Conservation (phyloP, 1,140 invertebrate species). For the Aplysia californica region DNA sequence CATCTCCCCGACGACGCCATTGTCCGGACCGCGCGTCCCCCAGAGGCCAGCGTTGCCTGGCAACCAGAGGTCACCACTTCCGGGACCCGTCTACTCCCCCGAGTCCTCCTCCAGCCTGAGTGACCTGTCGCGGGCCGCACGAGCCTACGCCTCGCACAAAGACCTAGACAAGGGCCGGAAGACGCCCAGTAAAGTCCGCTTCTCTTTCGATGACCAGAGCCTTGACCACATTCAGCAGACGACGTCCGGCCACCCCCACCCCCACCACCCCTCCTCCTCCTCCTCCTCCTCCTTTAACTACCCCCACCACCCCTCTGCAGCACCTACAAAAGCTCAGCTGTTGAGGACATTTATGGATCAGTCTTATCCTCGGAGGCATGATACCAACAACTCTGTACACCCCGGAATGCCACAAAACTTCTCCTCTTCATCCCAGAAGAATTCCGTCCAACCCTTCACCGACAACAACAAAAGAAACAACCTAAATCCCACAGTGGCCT, state of each 20-base stretch:
- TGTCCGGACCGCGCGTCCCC: neutral
- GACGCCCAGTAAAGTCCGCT: slow-evolving; percentile 11
- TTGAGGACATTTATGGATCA: no score
- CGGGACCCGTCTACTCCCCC: no score
- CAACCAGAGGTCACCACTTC: neutral
- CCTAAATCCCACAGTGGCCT: neutral
- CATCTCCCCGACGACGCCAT: neutral
- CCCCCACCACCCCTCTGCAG: neutral
- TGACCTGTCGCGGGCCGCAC: neutral
- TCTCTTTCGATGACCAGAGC: slow-evolving; percentile 17
- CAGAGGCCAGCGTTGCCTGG: neutral
- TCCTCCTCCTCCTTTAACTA: neutral
- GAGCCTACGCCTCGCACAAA: neutral
- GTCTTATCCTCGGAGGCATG: no score
- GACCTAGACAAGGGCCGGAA: neutral
- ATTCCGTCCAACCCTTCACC: no score
- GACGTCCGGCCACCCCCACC: neutral
- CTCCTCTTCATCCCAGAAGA: neutral
- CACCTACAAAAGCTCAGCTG: neutral
- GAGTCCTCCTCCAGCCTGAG: neutral
- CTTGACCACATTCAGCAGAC: neutral
- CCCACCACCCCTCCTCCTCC: neutral
- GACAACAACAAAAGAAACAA: no score
- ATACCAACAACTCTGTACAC: neutral
- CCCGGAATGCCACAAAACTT: neutral